Conservation (phyloP, 2,888 invertebrate genomes). For the Caenorhabditis sp. region DNA sequence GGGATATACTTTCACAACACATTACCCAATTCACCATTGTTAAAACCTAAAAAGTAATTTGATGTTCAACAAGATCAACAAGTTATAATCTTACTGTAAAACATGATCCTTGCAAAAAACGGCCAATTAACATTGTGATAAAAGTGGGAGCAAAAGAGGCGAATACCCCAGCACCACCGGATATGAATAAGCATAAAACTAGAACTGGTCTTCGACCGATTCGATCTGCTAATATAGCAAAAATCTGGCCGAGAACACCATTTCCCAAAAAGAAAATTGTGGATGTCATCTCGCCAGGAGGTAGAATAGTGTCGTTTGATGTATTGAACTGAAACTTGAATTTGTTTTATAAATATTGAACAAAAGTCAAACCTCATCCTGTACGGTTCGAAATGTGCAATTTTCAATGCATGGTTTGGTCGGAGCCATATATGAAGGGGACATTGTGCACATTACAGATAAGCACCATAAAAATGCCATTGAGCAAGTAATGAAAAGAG, state of each 20-base stretch:
- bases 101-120: conserved; percentile 47
- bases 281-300: conserved; percentile 49
- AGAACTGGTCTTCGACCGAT: conserved; percentile 46
- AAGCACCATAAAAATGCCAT: conserved; percentile 52
- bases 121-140: conserved; percentile 30
- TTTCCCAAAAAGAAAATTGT: conserved; percentile 48
- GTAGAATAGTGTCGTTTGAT: conserved; percentile 19
- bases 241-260: conserved; percentile 45
- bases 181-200: conserved; percentile 37
- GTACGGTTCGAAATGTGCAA: conserved; percentile 43
- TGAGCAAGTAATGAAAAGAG: conserved; percentile 45
- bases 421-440: conserved; percentile 49
- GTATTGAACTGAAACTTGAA: no score
- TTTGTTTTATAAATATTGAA: no score
- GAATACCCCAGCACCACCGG: conserved; percentile 38
- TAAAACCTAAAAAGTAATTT: conserved; percentile 21
- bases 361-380: no score
- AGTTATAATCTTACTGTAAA: conserved; percentile 51
- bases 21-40: conserved; percentile 54
- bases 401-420: conserved; percentile 25
- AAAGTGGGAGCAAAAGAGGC: conserved; percentile 46
- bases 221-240: conserved; percentile 42
- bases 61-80: no score
- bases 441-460: conserved; percentile 49
- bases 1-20: conserved; percentile 50